Evolutionary conservation across 2,888 invertebrate species (phyloP).

Genomic region (Antheraea yamamai): DNA sequence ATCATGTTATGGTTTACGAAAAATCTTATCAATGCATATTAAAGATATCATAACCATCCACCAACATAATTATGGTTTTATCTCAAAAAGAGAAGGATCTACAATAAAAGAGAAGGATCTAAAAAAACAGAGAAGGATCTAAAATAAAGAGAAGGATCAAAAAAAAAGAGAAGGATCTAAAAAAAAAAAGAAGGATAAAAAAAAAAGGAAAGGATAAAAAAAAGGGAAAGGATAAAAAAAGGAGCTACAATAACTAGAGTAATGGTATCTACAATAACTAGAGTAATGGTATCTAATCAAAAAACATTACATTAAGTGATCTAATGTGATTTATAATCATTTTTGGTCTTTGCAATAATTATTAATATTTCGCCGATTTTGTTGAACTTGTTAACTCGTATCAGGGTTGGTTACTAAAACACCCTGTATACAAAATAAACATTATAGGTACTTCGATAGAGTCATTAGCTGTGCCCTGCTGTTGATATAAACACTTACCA

Average conservation of each 20-base stretch:
- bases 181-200: too few relatives aligned
- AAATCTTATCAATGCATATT: too few relatives aligned
- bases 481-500: slow-evolving; percentile 40
- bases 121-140: too few relatives aligned
- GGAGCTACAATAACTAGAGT: too few relatives aligned
- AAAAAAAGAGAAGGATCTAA: too few relatives aligned
- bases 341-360: not conserved
- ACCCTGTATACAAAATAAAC: not conserved
- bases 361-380: not conserved
- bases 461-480: slow-evolving; percentile 38
- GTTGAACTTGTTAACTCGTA: not conserved
- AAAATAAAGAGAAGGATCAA: too few relatives aligned
- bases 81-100: too few relatives aligned
- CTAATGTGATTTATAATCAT: too few relatives aligned
- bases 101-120: too few relatives aligned
- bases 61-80: not conserved
- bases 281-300: not conserved
- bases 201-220: too few relatives aligned
- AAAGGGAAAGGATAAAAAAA: too few relatives aligned
- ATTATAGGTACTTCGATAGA: slow-evolving; percentile 34
- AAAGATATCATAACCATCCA: not conserved
- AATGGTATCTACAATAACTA: not conserved
- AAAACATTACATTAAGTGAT: not conserved
- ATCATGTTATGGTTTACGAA: too few relatives aligned
- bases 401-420: not conserved